These are phyloP conservation scores for Cheilosia variabilis DNA, from an alignment of 2,888 invertebrate genomes.

Conservation along the genomic window DNA sequence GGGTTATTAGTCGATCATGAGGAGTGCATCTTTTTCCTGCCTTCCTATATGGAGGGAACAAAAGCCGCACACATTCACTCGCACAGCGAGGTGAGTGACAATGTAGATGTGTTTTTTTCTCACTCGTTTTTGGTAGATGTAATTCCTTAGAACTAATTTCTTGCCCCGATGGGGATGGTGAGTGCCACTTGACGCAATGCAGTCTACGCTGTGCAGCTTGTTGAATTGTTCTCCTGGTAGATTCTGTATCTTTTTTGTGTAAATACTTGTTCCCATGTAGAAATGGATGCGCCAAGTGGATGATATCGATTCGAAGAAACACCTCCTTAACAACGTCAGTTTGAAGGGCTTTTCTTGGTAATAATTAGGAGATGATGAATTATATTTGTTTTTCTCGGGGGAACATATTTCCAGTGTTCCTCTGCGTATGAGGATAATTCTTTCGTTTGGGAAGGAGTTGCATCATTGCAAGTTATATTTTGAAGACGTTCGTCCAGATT, in stretches of 20 bases:
- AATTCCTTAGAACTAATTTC: constrained; percentile 70
- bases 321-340: constrained; percentile 79
- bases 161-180: constrained; percentile 26
- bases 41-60: constrained; percentile 23
- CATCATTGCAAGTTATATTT: background rate
- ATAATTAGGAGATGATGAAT: constrained; percentile 82
- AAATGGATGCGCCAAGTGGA: constrained; percentile 55
- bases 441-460: background rate
- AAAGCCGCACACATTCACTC: constrained; percentile 10
- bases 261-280: constrained; percentile 2
- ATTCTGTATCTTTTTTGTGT: constrained; percentile 24
- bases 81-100: background rate
- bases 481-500: background rate
- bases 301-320: constrained; percentile 68
- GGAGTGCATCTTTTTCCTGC: constrained; percentile 47
- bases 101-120: constrained; percentile 6
- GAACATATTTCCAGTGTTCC: background rate
- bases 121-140: constrained; percentile 4
- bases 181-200: constrained; percentile 63
- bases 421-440: background rate
- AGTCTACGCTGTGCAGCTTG: constrained; percentile 37
- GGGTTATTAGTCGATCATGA: constrained; percentile 61
- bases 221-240: constrained; percentile 34
- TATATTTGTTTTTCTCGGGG: constrained; percentile 35
- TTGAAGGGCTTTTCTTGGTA: constrained; percentile 83